These are phyloP conservation scores for Ennomos fuscantarius DNA, from an alignment of 2,888 invertebrate species.

Conservation along the genomic window DNA sequence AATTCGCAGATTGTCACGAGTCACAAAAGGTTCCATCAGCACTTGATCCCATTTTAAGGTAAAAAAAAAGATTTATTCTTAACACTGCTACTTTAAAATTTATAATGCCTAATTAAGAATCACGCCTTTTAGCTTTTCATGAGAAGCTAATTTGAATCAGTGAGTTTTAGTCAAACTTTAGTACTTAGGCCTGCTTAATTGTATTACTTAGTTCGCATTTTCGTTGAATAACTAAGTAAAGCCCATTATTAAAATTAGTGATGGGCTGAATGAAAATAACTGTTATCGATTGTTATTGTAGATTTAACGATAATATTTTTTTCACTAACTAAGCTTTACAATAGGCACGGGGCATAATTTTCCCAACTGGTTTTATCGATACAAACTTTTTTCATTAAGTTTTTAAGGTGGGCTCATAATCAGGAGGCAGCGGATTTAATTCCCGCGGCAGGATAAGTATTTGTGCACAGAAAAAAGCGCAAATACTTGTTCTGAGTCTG, in stretches of 20 bases:
- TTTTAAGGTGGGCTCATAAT: too few species aligned
- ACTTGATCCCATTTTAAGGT: background rate
- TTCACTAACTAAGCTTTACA: too few species aligned
- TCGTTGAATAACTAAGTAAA: conserved; percentile 27
- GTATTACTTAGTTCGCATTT: conserved; percentile 28
- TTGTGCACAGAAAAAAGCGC: too few species aligned
- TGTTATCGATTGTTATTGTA: background rate
- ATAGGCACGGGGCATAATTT: too few species aligned
- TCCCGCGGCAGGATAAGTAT: too few species aligned
- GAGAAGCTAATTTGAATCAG: conserved; percentile 31
- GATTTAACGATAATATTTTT: too few species aligned
- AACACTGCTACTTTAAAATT: conserved; percentile 24
- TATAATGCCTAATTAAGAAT: conserved; percentile 26
- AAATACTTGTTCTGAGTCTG: too few species aligned
- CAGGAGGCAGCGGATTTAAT: too few species aligned
- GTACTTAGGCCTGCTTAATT: conserved; percentile 30
- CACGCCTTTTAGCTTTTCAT: conserved; percentile 26
- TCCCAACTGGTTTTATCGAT: too few species aligned
- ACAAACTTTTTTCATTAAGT: too few species aligned
- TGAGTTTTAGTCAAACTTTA: conserved; percentile 27
- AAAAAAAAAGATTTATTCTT: conserved; percentile 10
- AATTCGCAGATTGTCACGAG: too few species aligned
- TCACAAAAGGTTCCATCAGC: too few species aligned
- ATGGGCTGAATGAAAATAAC: conserved; percentile 2
- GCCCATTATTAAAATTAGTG: conserved; percentile 15